phyloP scores from a whole-genome alignment of 2,113 vertebrate species.

The Tauraco erythrolophus region DNA sequence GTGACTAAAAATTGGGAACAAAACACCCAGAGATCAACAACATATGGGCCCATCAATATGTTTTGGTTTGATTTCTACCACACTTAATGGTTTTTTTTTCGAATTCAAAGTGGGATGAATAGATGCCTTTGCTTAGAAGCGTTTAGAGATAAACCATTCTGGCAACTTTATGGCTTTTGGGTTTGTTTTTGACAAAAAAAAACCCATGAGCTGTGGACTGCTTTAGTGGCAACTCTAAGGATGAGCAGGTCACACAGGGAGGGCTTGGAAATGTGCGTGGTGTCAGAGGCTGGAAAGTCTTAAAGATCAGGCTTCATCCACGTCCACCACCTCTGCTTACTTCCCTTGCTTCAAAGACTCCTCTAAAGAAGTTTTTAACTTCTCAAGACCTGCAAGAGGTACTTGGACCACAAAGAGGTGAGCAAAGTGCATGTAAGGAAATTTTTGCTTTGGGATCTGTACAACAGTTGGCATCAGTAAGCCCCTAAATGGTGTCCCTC shows the following conservation, averaged over 20 bases:
- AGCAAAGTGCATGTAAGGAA: background rate
- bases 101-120: background rate
- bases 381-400: background rate
- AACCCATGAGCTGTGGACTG: background rate
- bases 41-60: background rate
- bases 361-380: background rate
- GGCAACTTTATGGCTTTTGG: background rate
- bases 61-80: background rate
- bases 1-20: slow-evolving; percentile 17
- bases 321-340: background rate
- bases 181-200: background rate
- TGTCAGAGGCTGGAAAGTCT: background rate
- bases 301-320: background rate
- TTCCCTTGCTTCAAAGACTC: background rate
- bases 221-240: background rate
- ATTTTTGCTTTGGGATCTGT: background rate
- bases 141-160: background rate
- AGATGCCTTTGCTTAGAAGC: background rate
- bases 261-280: background rate
- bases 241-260: background rate
- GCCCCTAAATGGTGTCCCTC: background rate
- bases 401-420: background rate
- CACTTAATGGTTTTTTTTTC: background rate
- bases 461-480: background rate
- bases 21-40: slow-evolving; percentile 37